Evolutionary conservation across 1,140 invertebrate genomes (phyloP).

Genomic region (Pogonognathellus flavescens): DNA sequence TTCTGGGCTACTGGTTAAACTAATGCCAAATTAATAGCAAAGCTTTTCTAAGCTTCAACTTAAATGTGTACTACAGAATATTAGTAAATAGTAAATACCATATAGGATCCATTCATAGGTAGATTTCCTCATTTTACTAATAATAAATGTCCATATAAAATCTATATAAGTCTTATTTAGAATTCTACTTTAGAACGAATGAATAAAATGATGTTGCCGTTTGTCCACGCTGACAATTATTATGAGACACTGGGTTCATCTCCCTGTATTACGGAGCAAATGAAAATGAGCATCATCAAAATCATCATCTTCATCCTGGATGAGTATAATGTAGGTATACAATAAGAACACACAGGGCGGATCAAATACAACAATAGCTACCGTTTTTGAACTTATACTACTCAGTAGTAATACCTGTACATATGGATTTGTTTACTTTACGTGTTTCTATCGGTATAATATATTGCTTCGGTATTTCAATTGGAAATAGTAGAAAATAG

Average conservation of each 20-base stretch:
- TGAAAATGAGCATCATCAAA: slow-evolving; percentile 20
- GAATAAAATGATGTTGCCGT: slow-evolving; percentile 21
- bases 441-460: not conserved
- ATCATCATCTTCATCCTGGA: not conserved
- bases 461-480: not conserved
- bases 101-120: too few relatives aligned
- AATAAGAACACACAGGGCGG: too few relatives aligned
- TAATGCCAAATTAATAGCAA: slow-evolving; percentile 17
- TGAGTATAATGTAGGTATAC: too few relatives aligned
- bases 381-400: not conserved
- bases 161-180: not conserved
- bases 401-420: not conserved
- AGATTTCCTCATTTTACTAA: too few relatives aligned
- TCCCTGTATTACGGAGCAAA: slow-evolving; percentile 21
- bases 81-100: too few relatives aligned
- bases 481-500: slow-evolving; percentile 34
- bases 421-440: not conserved
- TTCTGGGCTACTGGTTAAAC: not conserved
- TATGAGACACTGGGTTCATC: not conserved
- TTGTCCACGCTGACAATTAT: slow-evolving; percentile 8
- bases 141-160: too few relatives aligned
- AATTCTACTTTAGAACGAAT: not conserved
- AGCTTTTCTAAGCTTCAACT: not conserved
- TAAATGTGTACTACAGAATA: not conserved
- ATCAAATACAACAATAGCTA: slow-evolving; percentile 34